Percentiles rank a stretch among this genome's conserved stretches.
These are phyloP conservation scores for Seira ritae DNA, from an alignment of 2,888 invertebrate species.

Conservation along the genomic window DNA sequence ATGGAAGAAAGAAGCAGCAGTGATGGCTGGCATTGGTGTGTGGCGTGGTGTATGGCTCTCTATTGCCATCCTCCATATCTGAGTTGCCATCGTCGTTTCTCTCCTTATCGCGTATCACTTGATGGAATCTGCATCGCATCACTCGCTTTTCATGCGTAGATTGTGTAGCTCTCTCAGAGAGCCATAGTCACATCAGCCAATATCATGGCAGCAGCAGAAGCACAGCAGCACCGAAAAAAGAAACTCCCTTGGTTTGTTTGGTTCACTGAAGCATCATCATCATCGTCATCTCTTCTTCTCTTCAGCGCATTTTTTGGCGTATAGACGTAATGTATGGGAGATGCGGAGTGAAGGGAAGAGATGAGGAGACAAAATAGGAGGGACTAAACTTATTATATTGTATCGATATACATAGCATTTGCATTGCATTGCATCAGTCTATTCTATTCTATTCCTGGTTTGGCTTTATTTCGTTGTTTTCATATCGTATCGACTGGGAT, in stretches of 20 bases:
- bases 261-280: too few species aligned
- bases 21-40: neutral
- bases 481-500: too few species aligned
- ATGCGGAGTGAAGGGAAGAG: constrained; percentile 42
- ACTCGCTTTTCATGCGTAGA: constrained; percentile 4
- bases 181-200: constrained; percentile 6
- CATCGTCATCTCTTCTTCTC: constrained; percentile 17
- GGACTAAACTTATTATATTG: too few species aligned
- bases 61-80: constrained; percentile 58
- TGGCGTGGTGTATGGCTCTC: constrained; percentile 27
- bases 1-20: constrained; percentile 12
- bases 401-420: constrained; percentile 27
- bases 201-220: neutral
- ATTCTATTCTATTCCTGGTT: too few species aligned
- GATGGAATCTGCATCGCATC: constrained; percentile 61
- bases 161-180: neutral
- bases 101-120: constrained; percentile 54
- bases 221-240: constrained; percentile 1
- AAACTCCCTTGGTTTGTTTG: constrained; percentile 20
- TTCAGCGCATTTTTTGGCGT: too few species aligned
- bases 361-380: too few species aligned
- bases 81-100: constrained; percentile 53
- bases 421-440: neutral
- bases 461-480: too few species aligned
- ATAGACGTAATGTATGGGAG: too few species aligned